A percentile compares a stretch with the other conserved stretches of the same genome.
phyloP scores from a whole-genome alignment of 2,113 vertebrate genomes.

The Aplodontia rufa region DNA sequence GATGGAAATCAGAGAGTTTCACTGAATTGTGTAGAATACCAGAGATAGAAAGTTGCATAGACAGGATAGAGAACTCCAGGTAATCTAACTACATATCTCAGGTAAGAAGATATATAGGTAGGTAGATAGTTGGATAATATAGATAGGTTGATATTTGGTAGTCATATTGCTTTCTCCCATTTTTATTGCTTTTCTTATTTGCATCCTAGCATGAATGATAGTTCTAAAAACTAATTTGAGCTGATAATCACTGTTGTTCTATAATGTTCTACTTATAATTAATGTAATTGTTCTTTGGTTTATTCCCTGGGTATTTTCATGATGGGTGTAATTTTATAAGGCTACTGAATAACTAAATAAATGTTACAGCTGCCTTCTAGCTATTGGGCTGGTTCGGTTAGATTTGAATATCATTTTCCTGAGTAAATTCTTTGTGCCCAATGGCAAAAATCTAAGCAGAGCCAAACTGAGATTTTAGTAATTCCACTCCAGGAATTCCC shows the following conservation, averaged over 20 bases:
- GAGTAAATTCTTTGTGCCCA: neutral
- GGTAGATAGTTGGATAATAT: neutral
- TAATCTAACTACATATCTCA: neutral
- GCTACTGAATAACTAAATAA: slow-evolving; percentile 26
- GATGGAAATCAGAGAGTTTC: neutral
- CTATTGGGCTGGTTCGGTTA: neutral
- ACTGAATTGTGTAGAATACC: neutral
- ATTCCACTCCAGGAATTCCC: neutral
- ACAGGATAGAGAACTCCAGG: neutral
- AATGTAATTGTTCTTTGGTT: slow-evolving; percentile 49
- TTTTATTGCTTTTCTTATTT: neutral
- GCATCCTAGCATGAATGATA: neutral
- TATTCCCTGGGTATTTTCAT: slow-evolving; percentile 48
- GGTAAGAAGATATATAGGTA: neutral
- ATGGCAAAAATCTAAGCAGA: slow-evolving; percentile 11
- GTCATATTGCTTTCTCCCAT: neutral
- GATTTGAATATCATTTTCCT: slow-evolving; percentile 5
- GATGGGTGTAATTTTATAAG: slow-evolving; percentile 48
- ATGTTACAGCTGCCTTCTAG: neutral
- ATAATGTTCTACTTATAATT: slow-evolving; percentile 55
- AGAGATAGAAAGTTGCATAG: neutral
- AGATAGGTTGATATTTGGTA: neutral
- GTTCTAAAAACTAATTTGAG: neutral
- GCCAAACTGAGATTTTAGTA: slow-evolving; percentile 14
- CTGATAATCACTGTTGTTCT: slow-evolving; percentile 47